Percentiles rank a stretch among this genome's conserved stretches.
Conservation (phyloP, 23 tunicate species). For the Trididemnum nubilum region DNA sequence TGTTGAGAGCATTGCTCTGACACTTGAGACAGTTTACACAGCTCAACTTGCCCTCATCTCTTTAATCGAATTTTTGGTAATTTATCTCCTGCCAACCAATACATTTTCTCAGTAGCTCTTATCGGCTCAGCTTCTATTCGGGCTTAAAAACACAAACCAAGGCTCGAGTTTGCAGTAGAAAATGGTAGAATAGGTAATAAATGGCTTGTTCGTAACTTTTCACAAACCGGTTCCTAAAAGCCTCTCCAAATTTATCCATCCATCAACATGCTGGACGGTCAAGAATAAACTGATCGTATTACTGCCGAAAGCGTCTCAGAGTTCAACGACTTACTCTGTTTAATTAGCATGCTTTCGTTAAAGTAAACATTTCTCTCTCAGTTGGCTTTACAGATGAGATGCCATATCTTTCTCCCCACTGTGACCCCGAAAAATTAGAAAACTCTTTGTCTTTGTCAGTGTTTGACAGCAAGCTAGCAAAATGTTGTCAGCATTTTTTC, state of each 20-base stretch:
- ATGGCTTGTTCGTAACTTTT: too few species aligned
- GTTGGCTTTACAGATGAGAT: too few species aligned
- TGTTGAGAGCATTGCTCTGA: slow-evolving; percentile 32
- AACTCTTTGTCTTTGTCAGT: too few species aligned
- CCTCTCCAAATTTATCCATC: too few species aligned
- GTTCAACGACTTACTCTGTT: not conserved
- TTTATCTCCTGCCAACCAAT: slow-evolving; percentile 25
- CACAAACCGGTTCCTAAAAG: too few species aligned
- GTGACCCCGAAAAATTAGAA: too few species aligned
- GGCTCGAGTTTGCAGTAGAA: too few species aligned
- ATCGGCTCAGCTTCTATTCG: slow-evolving; percentile 4
- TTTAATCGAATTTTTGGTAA: slow-evolving; percentile 55
- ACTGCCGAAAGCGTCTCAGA: not conserved
- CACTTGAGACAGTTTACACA: slow-evolving; percentile 76
- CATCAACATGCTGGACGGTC: not conserved
- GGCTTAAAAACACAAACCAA: too few species aligned
- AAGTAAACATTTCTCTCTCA: not conserved
- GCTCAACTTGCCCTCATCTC: slow-evolving; percentile 29
- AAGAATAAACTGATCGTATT: not conserved
- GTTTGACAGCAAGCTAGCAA: too few species aligned
- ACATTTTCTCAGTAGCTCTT: not conserved
- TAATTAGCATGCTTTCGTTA: not conserved
- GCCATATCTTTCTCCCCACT: too few species aligned
- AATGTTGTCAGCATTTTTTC: too few species aligned
- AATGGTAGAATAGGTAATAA: too few species aligned